phyloP scores from a whole-genome alignment of 2,888 invertebrate species.

The Mythimna vitellina region DNA sequence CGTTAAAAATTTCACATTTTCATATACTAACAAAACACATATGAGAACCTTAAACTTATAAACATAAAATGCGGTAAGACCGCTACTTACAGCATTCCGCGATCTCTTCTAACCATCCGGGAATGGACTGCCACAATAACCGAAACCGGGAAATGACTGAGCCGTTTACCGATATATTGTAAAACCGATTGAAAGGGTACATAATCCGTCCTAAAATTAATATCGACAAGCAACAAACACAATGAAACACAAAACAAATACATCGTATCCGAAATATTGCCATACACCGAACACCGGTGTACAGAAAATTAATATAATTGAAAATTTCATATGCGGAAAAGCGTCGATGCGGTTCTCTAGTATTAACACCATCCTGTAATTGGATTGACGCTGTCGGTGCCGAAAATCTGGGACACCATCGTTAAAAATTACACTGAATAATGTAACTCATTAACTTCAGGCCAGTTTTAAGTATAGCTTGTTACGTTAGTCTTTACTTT shows the following conservation, averaged over 20 bases:
- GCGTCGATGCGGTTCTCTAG: neutral
- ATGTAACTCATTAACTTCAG: slow-evolving; percentile 37
- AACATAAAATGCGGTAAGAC: no score
- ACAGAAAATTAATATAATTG: slow-evolving; percentile 17
- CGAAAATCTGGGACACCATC: neutral
- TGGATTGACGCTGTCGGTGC: slow-evolving; percentile 2
- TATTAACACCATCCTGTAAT: slow-evolving; percentile 28
- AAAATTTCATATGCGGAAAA: slow-evolving; percentile 11
- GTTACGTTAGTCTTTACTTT: slow-evolving; percentile 37
- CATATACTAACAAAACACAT: no score
- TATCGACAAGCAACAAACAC: neutral
- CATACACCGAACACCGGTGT: neutral
- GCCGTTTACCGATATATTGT: neutral
- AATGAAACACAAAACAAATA: neutral
- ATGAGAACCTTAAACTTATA: no score
- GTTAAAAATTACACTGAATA: slow-evolving; percentile 21
- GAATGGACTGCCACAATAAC: no score
- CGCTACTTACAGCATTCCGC: no score
- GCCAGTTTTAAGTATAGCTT: slow-evolving; percentile 3
- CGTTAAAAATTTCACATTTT: no score
- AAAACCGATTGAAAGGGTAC: neutral
- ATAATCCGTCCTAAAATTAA: neutral
- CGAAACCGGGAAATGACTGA: neutral
- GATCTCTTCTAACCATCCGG: no score
- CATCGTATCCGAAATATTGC: slow-evolving; percentile 13